Percentiles rank a stretch among this genome's conserved stretches.
Conservation (phyloP, 2,113 vertebrate genomes). For the Varanus salvator region DNA sequence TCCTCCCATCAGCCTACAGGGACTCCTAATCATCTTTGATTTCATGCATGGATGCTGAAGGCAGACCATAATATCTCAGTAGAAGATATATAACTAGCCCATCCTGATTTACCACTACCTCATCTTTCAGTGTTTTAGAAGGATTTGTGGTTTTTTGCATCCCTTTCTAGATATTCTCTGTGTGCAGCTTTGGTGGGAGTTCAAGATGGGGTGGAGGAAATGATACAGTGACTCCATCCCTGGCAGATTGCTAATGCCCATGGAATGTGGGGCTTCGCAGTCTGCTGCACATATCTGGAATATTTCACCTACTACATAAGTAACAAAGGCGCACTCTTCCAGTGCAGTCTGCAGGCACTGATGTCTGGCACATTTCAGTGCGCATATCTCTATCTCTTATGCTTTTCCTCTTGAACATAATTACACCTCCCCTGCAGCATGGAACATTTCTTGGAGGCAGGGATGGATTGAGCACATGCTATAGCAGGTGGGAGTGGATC, state of each 20-base stretch:
- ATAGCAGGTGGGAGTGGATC: constrained; percentile 53
- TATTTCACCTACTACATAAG: constrained; percentile 15
- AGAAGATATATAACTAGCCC: background rate
- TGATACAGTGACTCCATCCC: constrained; percentile 26
- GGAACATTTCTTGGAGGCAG: constrained; percentile 64
- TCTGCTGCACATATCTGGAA: background rate
- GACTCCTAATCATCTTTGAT: background rate
- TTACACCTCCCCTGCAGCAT: constrained; percentile 41
- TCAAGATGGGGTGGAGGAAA: constrained; percentile 21
- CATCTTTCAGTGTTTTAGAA: background rate
- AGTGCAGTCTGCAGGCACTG: background rate
- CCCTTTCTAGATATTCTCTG: background rate
- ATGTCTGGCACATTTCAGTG: constrained; percentile 50
- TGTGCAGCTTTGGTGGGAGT: constrained; percentile 23
- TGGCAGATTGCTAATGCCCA: constrained; percentile 18
- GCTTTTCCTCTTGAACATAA: constrained; percentile 55
- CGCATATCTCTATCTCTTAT: constrained; percentile 26
- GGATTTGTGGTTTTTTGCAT: constrained; percentile 27
- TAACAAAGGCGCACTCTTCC: constrained; percentile 37
- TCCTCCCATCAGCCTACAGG: too few relatives aligned
- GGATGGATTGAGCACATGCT: constrained; percentile 69
- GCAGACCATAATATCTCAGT: constrained; percentile 9
- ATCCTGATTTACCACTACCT: constrained; percentile 4
- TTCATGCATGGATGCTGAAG: background rate
- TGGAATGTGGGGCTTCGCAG: constrained; percentile 26